Evolutionary conservation across 2,113 vertebrate genomes (phyloP), one percentile per base, ranked within the genome.

Genomic region (Neodon shergylaensis): DNA sequence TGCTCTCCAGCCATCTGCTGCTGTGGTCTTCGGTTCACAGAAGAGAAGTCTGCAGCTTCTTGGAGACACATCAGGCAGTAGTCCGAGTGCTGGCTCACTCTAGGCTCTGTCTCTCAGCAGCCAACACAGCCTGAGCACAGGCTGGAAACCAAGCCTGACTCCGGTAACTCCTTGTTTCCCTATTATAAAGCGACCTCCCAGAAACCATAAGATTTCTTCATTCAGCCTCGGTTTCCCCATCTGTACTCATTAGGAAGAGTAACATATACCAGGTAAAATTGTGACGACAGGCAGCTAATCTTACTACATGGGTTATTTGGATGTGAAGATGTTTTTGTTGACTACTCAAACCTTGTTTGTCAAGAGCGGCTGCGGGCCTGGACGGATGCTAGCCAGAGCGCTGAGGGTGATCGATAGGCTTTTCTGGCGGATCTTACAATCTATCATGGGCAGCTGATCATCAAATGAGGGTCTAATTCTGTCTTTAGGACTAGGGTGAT

Each of bases 161-260:
- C 13, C 0, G 7, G 1, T 8, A 14, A 9, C n/a, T 26, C 14
- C 21, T 14, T 1, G 1, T 3, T 22, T 16, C 6, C 1, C 24
- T 3, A 16, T 31, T 36, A 87, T 31, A 36, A 87, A 83, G n/a
- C 5, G 0, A 9, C 44, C 17, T 83, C 70, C 70, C 42, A 17
- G 16, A 44, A 84, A 22, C 19, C 26, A 73, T 26, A 36, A 72
- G 63, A 42, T 31, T 1, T 68, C 22, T 7, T 42, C 66, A 65
- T 21, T 61, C 26, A 42, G 63, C 65, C 82, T 63, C 3, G 0
- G 14, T 44, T 70, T 88, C 66, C 76, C 21, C 65, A 10, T 22
- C 28, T 13, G 17, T 2, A n/a, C 13, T 28, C 28, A 8, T 14
- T 13, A 52, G n/a, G 8, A 65, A 33, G 21, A 17, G 42, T 33